A percentile compares a stretch with the other conserved stretches of the same genome.
These are phyloP conservation scores for Calliphora vomitoria DNA, from an alignment of 2,888 invertebrate species.

Conservation along the genomic window DNA sequence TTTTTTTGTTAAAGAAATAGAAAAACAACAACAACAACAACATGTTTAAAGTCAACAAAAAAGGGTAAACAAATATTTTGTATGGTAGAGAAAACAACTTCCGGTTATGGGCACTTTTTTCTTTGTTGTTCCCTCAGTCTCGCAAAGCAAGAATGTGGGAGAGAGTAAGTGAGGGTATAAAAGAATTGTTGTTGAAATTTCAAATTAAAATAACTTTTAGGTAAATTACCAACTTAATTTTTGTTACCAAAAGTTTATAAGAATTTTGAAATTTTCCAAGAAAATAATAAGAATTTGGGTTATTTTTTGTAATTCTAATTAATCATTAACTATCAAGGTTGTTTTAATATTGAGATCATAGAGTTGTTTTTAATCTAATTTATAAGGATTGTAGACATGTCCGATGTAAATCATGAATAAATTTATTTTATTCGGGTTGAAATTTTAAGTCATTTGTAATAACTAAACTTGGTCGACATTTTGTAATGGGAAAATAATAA, in stretches of 20 bases:
- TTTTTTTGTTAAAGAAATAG: not conserved
- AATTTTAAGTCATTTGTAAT: too few species aligned
- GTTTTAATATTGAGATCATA: too few species aligned
- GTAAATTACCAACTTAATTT: not conserved
- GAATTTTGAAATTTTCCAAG: not conserved
- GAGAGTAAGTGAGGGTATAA: not conserved
- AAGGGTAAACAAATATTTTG: slow-evolving; percentile 53
- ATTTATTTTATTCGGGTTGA: too few species aligned
- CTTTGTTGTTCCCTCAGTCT: not conserved
- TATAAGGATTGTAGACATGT: too few species aligned
- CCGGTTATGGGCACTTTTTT: slow-evolving; percentile 38
- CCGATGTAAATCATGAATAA: too few species aligned
- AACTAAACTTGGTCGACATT: too few species aligned
- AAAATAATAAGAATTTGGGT: too few species aligned
- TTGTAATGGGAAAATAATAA: too few species aligned
- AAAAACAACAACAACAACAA: not conserved
- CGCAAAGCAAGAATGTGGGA: not conserved
- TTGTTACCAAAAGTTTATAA: not conserved
- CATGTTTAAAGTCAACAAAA: not conserved
- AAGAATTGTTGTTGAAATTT: slow-evolving; percentile 4
- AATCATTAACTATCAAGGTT: too few species aligned
- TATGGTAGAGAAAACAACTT: slow-evolving; percentile 37
- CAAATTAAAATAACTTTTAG: slow-evolving; percentile 43
- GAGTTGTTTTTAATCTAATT: too few species aligned
- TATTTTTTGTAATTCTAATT: too few species aligned